Evolutionary conservation across 2,888 invertebrate genomes (phyloP), one percentile per base, ranked within the genome.

Genomic region (Hipparchia semele): DNA sequence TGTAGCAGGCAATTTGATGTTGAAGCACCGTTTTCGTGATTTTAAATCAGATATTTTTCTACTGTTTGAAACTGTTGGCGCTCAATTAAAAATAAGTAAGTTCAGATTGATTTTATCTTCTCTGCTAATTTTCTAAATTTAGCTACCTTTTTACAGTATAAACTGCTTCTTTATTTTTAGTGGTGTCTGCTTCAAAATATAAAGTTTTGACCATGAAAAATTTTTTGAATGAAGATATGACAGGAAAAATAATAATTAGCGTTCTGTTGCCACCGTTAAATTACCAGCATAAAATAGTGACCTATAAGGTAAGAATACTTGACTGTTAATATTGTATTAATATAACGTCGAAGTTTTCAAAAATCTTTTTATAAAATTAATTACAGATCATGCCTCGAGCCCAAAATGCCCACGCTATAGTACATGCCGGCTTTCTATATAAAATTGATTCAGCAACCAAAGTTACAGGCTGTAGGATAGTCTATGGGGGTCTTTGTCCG

Each of bases 401-500:
- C 0, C 96, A 96, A 89, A 96, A 96, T 81, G 95, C 96, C 0
- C 96, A 96, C 80, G 96, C 97, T 0, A 94, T 96, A 72, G 95
- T 97, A 0, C 96, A 97, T 80, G 96, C 96, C 9, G 97, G 96
- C 6, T 96, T 96, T 82, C 86, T 95, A 0, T 94, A 96, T 73
- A 94, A 95, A 84, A 79, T 96, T 6, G 67, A 77, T 56, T 12
- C 56, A 8, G 13, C 66, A 1, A 64, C 74, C 75, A 86, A 88
- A 39, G 84, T 94, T 0, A 76, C 83, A 46, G 82, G 67, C 6
- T 78, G 75, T 67, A 86, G 87, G 56, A 91, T 96, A 33, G 94
- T 95, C 0, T 95, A 90, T 77, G 96, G 96, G 13, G 95, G 94
- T 10, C 95, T 96, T 1, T 91, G 91, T 59, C 82, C 92, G 3